phyloP scores from a whole-genome alignment of 2,113 vertebrate genomes.

The Psophia crepitans region DNA sequence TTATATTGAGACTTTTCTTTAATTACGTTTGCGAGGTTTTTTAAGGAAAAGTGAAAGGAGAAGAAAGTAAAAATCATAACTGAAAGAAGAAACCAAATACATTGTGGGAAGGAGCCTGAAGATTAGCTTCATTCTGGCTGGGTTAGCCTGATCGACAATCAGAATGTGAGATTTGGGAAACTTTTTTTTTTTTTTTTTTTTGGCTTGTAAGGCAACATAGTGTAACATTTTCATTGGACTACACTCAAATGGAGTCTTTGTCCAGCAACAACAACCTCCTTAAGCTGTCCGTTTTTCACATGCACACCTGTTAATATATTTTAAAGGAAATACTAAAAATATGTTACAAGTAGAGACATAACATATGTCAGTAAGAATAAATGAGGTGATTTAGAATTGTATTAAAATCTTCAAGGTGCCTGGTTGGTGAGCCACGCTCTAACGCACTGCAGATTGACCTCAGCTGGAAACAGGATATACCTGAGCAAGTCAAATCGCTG shows the following conservation, averaged over 20 bases:
- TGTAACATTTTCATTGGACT: slow-evolving; percentile 44
- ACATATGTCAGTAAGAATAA: slow-evolving; percentile 13
- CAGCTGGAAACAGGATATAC: neutral
- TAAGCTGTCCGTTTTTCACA: neutral
- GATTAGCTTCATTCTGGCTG: neutral
- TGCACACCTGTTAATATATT: slow-evolving; percentile 47
- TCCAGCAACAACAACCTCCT: slow-evolving; percentile 30
- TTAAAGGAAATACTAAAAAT: slow-evolving; percentile 45
- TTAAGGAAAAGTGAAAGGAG: neutral
- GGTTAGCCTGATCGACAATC: neutral
- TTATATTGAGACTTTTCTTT: neutral
- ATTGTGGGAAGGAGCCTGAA: neutral
- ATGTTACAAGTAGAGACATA: slow-evolving; percentile 15
- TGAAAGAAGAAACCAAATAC: neutral
- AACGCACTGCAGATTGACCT: neutral
- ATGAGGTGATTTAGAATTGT: slow-evolving; percentile 45
- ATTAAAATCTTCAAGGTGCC: neutral
- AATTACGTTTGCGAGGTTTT: neutral
- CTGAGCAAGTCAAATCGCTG: neutral
- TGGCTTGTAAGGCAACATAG: neutral
- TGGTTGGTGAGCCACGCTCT: neutral
- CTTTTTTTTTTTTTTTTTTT: neutral
- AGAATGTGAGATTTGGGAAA: neutral
- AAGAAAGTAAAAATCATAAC: neutral
- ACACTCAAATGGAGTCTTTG: neutral